Percentiles rank a stretch among this genome's conserved stretches.
Evolutionary conservation across 2,888 invertebrate genomes (phyloP).

Genomic region (Craniophora ligustri): DNA sequence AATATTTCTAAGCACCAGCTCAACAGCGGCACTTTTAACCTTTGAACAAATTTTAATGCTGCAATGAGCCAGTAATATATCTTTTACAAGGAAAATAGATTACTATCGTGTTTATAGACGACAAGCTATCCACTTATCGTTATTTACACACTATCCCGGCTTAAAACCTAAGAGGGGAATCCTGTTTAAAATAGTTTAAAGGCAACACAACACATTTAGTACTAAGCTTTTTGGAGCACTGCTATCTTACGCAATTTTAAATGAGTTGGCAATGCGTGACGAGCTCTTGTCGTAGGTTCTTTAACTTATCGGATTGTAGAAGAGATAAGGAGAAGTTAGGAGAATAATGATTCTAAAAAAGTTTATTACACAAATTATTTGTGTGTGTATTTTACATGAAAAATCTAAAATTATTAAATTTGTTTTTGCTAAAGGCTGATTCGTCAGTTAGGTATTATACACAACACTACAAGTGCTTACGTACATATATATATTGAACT

Average conservation of each 20-base stretch:
- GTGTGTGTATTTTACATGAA: too few relatives aligned
- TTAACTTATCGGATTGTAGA: too few relatives aligned
- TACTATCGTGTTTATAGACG: conserved; percentile 3
- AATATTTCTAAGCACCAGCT: too few relatives aligned
- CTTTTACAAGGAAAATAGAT: conserved; percentile 8
- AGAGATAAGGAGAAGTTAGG: too few relatives aligned
- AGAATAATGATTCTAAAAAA: too few relatives aligned
- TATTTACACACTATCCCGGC: conserved; percentile 29
- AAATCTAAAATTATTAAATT: too few relatives aligned
- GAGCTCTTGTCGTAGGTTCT: neutral
- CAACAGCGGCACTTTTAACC: neutral
- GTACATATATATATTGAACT: too few relatives aligned
- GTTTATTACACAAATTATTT: too few relatives aligned
- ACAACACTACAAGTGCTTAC: too few relatives aligned
- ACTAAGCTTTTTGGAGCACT: neutral
- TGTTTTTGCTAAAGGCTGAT: too few relatives aligned
- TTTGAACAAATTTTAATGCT: too few relatives aligned
- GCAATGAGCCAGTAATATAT: neutral
- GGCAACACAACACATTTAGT: conserved; percentile 3
- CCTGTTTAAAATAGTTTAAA: conserved; percentile 22
- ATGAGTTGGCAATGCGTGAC: neutral
- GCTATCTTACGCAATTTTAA: conserved; percentile 1
- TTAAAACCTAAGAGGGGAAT: conserved; percentile 27
- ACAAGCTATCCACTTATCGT: conserved; percentile 16
- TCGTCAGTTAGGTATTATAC: too few relatives aligned